These are phyloP conservation scores for Dicyrtomina minuta DNA, from an alignment of 2,888 invertebrate genomes.

Conservation along the genomic window DNA sequence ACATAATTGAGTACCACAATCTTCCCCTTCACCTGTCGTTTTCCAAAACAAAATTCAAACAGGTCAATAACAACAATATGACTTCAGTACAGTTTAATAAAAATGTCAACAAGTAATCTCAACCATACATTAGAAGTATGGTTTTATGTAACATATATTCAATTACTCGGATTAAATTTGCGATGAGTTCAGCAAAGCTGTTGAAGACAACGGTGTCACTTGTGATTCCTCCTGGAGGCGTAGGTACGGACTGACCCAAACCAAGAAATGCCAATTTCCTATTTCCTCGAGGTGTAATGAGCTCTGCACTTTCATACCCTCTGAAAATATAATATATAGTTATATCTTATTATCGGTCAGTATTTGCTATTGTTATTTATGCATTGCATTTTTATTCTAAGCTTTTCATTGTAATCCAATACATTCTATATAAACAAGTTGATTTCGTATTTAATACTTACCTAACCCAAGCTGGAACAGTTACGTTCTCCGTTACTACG, in stretches of 20 bases:
- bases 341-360: too few species aligned
- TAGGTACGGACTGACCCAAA: constrained; percentile 55
- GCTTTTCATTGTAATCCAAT: too few species aligned
- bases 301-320: constrained; percentile 55
- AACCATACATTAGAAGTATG: too few species aligned
- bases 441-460: constrained; percentile 49
- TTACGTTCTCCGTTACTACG: constrained; percentile 70
- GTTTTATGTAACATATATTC: too few species aligned
- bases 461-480: constrained; percentile 65
- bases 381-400: too few species aligned
- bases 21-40: constrained; percentile 56
- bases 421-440: background rate
- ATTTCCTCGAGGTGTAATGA: constrained; percentile 56
- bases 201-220: constrained; percentile 57
- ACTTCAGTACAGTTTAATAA: background rate
- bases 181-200: constrained; percentile 56
- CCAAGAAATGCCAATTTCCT: constrained; percentile 56
- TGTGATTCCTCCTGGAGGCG: constrained; percentile 55
- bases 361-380: too few species aligned
- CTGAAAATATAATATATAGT: constrained; percentile 48
- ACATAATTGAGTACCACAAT: constrained; percentile 58
- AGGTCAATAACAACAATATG: too few species aligned
- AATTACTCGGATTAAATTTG: constrained; percentile 29
- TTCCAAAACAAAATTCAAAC: too few species aligned
- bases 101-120: background rate